These are phyloP conservation scores for Uropetala carovei DNA, from an alignment of 2,888 invertebrate genomes.

Conservation along the genomic window DNA sequence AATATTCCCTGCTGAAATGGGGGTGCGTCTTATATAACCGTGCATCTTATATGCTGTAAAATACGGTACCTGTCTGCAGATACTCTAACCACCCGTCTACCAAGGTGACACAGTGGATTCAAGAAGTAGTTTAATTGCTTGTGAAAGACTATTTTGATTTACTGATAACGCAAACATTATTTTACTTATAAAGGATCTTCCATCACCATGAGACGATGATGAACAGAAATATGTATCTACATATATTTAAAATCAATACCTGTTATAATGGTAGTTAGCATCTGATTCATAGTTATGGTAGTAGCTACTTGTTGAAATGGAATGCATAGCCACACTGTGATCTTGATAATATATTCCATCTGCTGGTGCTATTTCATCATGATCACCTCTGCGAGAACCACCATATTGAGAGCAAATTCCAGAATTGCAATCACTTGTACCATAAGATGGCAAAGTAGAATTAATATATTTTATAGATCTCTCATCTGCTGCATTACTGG, in stretches of 20 bases:
- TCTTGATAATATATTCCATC: constrained; percentile 10
- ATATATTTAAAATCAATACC: constrained; percentile 3
- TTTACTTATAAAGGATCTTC: too few species aligned
- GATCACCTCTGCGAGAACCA: not conserved
- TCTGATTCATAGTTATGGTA: constrained; percentile 33
- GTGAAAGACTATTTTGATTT: too few species aligned
- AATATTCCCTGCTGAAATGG: too few species aligned
- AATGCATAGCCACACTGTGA: not conserved
- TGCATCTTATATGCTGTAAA: too few species aligned
- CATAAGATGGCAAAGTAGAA: not conserved
- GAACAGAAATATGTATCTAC: too few species aligned
- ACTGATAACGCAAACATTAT: too few species aligned
- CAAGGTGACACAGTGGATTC: too few species aligned
- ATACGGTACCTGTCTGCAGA: too few species aligned
- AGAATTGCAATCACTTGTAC: not conserved
- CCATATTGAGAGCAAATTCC: not conserved
- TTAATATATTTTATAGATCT: not conserved
- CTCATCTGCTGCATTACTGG: not conserved
- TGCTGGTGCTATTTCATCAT: not conserved
- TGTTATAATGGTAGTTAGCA: not conserved
- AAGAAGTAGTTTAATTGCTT: too few species aligned
- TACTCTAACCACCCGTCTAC: too few species aligned
- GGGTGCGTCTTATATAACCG: too few species aligned
- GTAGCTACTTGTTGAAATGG: constrained; percentile 13
- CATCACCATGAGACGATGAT: too few species aligned